Evolutionary conservation across 92 coral and sea anemone genomes (phyloP), one percentile per base, ranked within the genome.

Genomic region (Phymanthus crucifer): DNA sequence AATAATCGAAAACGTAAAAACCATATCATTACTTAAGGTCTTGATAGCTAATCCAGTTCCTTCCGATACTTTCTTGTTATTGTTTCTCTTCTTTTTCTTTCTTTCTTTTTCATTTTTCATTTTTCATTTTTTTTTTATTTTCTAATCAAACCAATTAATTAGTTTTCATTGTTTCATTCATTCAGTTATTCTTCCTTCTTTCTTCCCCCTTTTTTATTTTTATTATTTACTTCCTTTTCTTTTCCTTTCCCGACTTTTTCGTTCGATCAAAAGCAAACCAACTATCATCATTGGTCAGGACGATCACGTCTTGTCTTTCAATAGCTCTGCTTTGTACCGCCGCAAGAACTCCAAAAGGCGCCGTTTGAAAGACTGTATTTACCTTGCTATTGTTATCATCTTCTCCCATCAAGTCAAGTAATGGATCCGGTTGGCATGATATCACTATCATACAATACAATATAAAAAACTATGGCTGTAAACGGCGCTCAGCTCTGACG

Each of bases 351-450:
- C 19, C 26, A 61, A 27, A 61, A 29, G 68, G 33, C 36, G 68
- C 68, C 68, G 68, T 61, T 61, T 29, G 8, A 17, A 61, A 61
- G 36, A 34, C 29, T 61, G 68, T 54, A 54, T n/a, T 54, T n/a
- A 29, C 27, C 64, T 54, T 54, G 21, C 13, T 17, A 43, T 1
- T 54, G 64, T 24, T 61, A 61, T 61, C 68, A 26, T 61, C 29
- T 61, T 34, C 11, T 61, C 6, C 68, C 4, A 61, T 24, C 68
- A 61, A 29, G 36, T 61, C 68, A 29, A 27, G 33, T 29, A 61
- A 61, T 61, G 68, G 68, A 61, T 61, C 34, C 68, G 68, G 68
- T 61, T 61, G 68, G 13, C 32, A 61, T 24, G 24, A 43, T 21
- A 54, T 54, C 64, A 24, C 64, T 54, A 54, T 54, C 68, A 61